Evolutionary conservation across 2,113 vertebrate species (phyloP), one percentile per base, ranked within the genome.

Genomic region (Vulpes vulpes): DNA sequence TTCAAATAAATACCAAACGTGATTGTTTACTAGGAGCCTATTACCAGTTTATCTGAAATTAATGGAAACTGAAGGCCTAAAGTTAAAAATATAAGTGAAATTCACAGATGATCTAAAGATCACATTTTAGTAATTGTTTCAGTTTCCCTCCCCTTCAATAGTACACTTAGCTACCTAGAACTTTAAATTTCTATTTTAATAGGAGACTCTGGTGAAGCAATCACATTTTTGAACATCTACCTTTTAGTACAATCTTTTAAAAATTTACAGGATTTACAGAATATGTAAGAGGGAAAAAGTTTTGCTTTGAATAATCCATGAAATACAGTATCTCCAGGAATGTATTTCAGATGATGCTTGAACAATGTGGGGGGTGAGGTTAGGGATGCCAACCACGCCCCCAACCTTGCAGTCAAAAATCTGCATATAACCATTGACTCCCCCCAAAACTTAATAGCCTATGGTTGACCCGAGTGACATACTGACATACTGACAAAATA

Each of bases 81-180:
- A 12, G n/a, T 65, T 74, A n/a, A 84, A 97, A 91, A 93, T 10
- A 17, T 53, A 93, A 94, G 11, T 59, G 35, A 93, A 92, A 96
- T 91, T 91, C 82, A 93, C 2, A 88, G 5, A 65, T 30, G 38
- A 57, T 16, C 32, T 22, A 38, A 0, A 53, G 15, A 94, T 65
- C 51, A 27, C 17, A 95, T 55, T 91, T 84, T 53, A 73, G 35
- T 73, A 67, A 90, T 23, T 60, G 65, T 76, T 88, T 94, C 43
- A 78, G 83, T 60, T 95, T 87, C 78, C 11, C 85, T 62, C 80
- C 49, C 65, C 14, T 89, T 76, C 8, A 83, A 87, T 6, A 87
- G 27, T 8, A 90, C 1, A 59, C 30, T 93, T 91, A 89, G 9
- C 51, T 89, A 84, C 17, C 27, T 64, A 71, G 6, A 95, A 86